Evolutionary conservation across 2,888 invertebrate genomes (phyloP), one percentile per base, ranked within the genome.

Genomic region (Mimachlamys varia): DNA sequence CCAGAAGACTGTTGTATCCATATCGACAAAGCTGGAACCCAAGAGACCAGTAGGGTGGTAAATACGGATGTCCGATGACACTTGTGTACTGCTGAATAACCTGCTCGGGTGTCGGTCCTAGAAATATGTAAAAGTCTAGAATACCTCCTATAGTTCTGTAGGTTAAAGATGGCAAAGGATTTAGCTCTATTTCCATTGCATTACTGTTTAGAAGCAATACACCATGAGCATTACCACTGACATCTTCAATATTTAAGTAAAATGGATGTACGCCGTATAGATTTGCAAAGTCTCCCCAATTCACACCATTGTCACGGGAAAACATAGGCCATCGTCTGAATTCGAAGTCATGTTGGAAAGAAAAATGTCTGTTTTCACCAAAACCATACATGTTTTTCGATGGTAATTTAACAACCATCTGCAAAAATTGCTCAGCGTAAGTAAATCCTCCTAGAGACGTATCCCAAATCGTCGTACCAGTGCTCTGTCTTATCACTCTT

Each of bases 11-110:
- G 90, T 95, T 94, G 92, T 96, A 97, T 33, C 96, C 96, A 94
- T 95, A 98, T 97, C 98, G 97, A 97, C 98, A 98, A 49, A 99
- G 97, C 97, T 99, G 99, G 96, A 98, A 99, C 0, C 99, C 99
- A 0, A 99, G 97, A 0, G 98, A 97, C 99, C 99, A 99, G 96
- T 98, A 98, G 0, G 99, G 98, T 0, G 98, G 98, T 97, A 99
- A 97, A 95, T 97, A 97, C 0, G 98, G 98, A 90, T 97, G 97
- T 0, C 98, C 98, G 19, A 98, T 97, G 4, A 95, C 92, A 93
- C 93, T 91, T 17, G 95, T 95, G 93, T 96, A 96, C 90, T 96
- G 96, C 89, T 95, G 95, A 33, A 97, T 95, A 4, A 97, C 97
- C 89, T 97, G 96, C 89, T 96, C 96, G 0, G 99, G 98, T 0